Evolutionary conservation across 2,888 invertebrate genomes (phyloP), one percentile per base, ranked within the genome.

Genomic region (Harpalus rufipes): DNA sequence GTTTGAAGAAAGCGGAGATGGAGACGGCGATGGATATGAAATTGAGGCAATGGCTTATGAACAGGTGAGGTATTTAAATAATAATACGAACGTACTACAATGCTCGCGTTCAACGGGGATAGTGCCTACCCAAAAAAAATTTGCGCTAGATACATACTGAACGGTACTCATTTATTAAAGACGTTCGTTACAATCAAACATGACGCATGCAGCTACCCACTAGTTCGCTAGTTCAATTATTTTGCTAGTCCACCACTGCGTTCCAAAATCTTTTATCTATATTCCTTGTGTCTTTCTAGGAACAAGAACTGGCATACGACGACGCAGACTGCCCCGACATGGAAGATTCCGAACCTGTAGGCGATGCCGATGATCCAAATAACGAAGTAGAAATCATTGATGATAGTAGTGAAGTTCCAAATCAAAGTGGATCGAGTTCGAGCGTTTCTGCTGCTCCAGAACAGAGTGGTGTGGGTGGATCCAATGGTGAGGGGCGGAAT

Each of bases 321-420:
- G 93, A 93, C 87, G 92, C 92, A 58, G 94, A 94, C 86, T 90
- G 90, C 84, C 90, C 89, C 82, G 94, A 94, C 86, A 93, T 93
- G 86, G 91, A 91, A 86, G 88, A 86, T 90, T 90, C 87, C 89
- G 90, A 59, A 90, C 90, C 85, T 88, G 89, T 83, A 88, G 89
- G 79, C 86, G 92, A 89, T 88, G 93, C 90, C 87, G 93, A 91
- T 90, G 93, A 92, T 88, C 94, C 92, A 88, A 94, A 93, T 87
- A 94, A 94, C 87, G 93, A 94, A 89, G 94, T 93, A 0, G 93
- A 94, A 86, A 92, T 92, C 6, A 93, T 94, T 39, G 94, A 94
- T 90, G 96, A 94, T 87, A 93, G 93, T 56, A 93, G 93, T 79
- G 94, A 94, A 88, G 93, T 93, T 39, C 93, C 94, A 87, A 94